A percentile compares a stretch with the other conserved stretches of the same genome.
Conservation (phyloP, 2,113 vertebrate genomes). For the Podiceps cristatus region DNA sequence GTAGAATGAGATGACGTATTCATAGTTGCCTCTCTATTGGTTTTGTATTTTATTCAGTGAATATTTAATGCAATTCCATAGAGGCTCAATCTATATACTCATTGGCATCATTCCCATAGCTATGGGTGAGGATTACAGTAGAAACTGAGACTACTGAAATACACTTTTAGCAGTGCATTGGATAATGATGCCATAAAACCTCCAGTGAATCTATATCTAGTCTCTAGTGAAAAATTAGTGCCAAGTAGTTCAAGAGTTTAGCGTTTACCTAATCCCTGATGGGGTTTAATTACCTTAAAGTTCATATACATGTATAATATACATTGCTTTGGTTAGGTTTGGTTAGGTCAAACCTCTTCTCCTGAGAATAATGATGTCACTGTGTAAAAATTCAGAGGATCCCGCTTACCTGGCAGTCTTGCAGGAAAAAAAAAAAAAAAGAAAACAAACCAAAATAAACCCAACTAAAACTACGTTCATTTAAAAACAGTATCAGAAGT, state of each 20-base stretch:
- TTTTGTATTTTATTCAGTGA: not conserved
- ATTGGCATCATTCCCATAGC: not conserved
- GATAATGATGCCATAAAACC: not conserved
- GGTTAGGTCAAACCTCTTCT: not conserved
- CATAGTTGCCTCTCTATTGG: not conserved
- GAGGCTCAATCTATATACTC: not conserved
- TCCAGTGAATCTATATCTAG: not conserved
- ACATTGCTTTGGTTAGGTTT: not conserved
- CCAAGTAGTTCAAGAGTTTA: not conserved
- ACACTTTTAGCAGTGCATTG: not conserved
- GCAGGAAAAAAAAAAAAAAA: not conserved
- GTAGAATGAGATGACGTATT: not conserved
- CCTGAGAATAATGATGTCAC: not conserved
- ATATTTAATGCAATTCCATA: not conserved
- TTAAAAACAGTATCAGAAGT: not conserved
- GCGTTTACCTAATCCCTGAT: not conserved
- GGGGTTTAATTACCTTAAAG: not conserved
- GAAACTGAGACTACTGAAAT: not conserved
- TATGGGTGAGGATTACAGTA: not conserved
- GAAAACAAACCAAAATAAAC: no score
- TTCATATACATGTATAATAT: not conserved
- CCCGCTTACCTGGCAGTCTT: not conserved
- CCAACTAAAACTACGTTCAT: not conserved
- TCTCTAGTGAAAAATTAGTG: not conserved
- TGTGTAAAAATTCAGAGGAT: not conserved